These are phyloP conservation scores for Anthrax anthrax DNA, from an alignment of 2,888 invertebrate species.

Conservation along the genomic window DNA sequence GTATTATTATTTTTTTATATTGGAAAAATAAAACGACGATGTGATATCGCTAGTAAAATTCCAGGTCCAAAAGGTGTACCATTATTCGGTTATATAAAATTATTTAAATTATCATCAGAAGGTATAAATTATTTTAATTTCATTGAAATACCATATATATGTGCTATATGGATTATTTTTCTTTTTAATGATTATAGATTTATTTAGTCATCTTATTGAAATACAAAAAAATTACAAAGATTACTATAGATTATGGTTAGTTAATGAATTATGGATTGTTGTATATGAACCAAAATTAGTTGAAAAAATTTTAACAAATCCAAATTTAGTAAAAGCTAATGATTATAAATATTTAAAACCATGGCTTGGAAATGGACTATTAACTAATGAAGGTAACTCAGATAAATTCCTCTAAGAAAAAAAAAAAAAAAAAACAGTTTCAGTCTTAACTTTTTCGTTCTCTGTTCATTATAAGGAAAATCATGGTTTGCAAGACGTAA, in stretches of 20 bases:
- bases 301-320: slow-evolving; percentile 7
- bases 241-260: slow-evolving; percentile 9
- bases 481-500: slow-evolving; percentile 49
- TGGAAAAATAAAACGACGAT: slow-evolving; percentile 2
- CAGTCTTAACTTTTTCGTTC: not conserved
- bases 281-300: slow-evolving; percentile 7
- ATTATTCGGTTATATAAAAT: slow-evolving; percentile 5
- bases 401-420: no score
- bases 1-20: not conserved
- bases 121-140: slow-evolving; percentile 1
- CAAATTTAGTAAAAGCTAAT: slow-evolving; percentile 7
- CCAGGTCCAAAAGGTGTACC: slow-evolving; percentile 8
- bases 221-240: slow-evolving; percentile 4
- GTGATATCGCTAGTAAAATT: slow-evolving; percentile 4
- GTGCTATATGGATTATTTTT: not conserved
- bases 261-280: slow-evolving; percentile 6
- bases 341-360: slow-evolving; percentile 11
- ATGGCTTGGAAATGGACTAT: slow-evolving; percentile 12
- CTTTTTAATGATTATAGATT: not conserved
- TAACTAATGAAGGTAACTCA: slow-evolving; percentile 8
- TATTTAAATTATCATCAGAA: slow-evolving; percentile 3
- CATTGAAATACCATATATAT: not conserved
- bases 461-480: slow-evolving; percentile 3
- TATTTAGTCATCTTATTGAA: slow-evolving; percentile 1
- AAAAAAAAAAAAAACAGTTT: no score